Conservation (phyloP, 2,888 invertebrate genomes). For the Acheta domesticus region DNA sequence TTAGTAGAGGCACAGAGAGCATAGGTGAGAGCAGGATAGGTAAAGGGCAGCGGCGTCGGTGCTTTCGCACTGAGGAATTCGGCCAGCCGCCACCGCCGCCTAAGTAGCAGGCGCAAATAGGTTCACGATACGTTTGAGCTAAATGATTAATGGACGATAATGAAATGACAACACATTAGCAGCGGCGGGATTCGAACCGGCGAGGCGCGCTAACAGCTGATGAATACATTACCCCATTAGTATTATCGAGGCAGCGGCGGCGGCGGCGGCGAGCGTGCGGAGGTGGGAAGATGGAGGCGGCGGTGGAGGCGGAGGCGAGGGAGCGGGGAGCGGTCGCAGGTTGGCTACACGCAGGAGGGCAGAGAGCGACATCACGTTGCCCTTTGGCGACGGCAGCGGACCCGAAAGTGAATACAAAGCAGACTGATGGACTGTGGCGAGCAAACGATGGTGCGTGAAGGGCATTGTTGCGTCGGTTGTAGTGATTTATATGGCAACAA, state of each 20-base stretch:
- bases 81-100: not conserved
- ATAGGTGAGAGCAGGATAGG: too few relatives aligned
- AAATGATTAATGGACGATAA: slow-evolving; percentile 7
- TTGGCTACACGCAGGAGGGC: not conserved
- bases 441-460: too few relatives aligned
- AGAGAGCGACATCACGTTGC: not conserved
- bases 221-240: slow-evolving; percentile 10
- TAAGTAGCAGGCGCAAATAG: slow-evolving; percentile 18
- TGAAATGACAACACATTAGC: slow-evolving; percentile 9
- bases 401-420: too few relatives aligned
- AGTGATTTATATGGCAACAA: too few relatives aligned
- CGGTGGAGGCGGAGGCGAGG: not conserved
- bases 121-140: slow-evolving; percentile 5
- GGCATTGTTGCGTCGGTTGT: too few relatives aligned
- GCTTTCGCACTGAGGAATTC: not conserved
- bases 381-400: too few relatives aligned
- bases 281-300: not conserved
- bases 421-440: too few relatives aligned
- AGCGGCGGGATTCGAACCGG: not conserved
- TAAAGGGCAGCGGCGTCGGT: not conserved
- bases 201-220: not conserved
- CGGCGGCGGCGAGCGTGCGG: not conserved
- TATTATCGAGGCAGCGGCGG: not conserved
- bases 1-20: too few relatives aligned
- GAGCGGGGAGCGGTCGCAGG: not conserved